Base-by-base conservation (phyloP, 2,797 vertebrate genomes). In the Pseudochirops cupreus region DNA sequence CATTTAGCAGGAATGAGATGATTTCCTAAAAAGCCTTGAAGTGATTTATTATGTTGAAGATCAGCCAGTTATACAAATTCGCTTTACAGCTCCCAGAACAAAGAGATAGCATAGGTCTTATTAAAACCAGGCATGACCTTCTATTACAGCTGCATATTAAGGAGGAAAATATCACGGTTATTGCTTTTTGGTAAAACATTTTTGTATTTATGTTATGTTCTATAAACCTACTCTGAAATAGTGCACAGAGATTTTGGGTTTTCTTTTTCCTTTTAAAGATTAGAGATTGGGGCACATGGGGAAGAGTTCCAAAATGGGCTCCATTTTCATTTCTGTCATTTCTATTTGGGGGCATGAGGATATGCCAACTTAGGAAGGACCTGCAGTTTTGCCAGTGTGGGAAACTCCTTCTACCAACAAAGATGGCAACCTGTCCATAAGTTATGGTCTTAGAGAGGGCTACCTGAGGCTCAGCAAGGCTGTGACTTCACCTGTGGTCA, bases 1-100 rank as follows among this genome's bases (percentile, higher is more conserved):
- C 50, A 96, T 89, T 94, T 95, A 74, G 53, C 53, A 93, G 93
- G 46, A 91, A 24, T 91, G 58, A 94, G 92, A 92, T 93, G 11
- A 95, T 54, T 6, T 91, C 92, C 92, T 89, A 96, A 89, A 95
- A 82, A 82, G 39, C 58, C 10, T 93, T 91, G 96, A 94, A 92
- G 2, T 53, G 14, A 92, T 90, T 39, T 74, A 90, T 93, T 39
- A 54, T 82, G 91, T 95, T 90, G 92, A 94, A 90, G 46, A 91
- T 95, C 14, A 54, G n/a, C 56, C 55, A 93, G 33, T 7, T 90
- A 29, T 26, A 91, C 14, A 16, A 91, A 39, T 91, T 92, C 18
- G 28, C 12, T 56, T 74, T 58, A 55, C 24, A 18, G 33, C 59
- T 82, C 39, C 59, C 58, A 94, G 94, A 89, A 29, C 92, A 53